Evolutionary conservation across 2,797 vertebrate genomes (phyloP).

Genomic region (Nothura maculosa): DNA sequence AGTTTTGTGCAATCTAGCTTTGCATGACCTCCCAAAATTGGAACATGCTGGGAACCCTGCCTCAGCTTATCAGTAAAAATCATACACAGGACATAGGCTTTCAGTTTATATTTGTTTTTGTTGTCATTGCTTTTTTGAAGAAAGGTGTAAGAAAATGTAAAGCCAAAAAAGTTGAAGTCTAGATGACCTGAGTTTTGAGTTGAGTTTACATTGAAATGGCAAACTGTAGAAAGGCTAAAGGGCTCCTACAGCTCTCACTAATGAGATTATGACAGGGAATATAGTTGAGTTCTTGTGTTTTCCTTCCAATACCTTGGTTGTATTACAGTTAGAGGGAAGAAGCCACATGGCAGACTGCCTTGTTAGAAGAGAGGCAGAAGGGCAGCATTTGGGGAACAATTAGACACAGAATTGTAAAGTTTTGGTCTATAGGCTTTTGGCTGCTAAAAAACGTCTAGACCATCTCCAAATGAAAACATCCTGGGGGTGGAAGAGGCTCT

Average conservation of each 20-base stretch:
- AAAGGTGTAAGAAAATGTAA: not conserved
- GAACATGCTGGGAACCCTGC: not conserved
- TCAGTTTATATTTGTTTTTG: not conserved
- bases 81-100: rapidly evolving
- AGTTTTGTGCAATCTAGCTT: not conserved
- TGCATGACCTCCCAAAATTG: not conserved
- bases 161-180: not conserved
- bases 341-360: not conserved
- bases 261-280: not conserved
- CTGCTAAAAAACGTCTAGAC: not conserved
- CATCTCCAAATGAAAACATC: not conserved
- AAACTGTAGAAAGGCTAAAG: not conserved
- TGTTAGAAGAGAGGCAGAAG: not conserved
- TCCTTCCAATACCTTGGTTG: not conserved
- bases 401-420: not conserved
- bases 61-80: not conserved
- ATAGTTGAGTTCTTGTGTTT: not conserved
- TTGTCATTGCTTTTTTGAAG: not conserved
- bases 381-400: not conserved
- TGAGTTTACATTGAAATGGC: not conserved
- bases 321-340: not conserved
- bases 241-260: not conserved
- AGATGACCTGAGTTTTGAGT: not conserved
- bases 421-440: slow-evolving; percentile 1
- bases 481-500: not conserved